A percentile compares a stretch with the other conserved stretches of the same genome.
phyloP scores from a whole-genome alignment of 2,797 vertebrate genomes.

The Acestrorhynchus altus region DNA sequence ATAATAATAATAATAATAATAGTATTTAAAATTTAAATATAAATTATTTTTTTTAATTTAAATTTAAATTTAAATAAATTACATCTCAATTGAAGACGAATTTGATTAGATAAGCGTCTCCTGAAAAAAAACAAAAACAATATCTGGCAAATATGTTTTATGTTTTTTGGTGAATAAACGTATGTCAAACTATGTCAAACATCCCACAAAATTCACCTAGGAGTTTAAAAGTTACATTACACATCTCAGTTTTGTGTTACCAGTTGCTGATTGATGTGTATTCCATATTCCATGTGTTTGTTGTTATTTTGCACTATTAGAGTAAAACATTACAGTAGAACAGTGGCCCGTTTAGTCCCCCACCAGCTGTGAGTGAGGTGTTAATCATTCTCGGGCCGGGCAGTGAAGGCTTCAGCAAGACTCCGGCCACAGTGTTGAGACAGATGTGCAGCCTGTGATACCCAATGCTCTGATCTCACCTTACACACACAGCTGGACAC shows the following conservation, averaged over 20 bases:
- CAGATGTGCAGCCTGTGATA: constrained; percentile 29
- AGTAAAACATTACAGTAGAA: constrained; percentile 11
- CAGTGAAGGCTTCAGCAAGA: background rate
- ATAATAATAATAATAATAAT: too few species aligned
- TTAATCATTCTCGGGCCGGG: constrained; percentile 12
- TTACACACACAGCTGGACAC: constrained; percentile 36
- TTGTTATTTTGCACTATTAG: constrained; percentile 14
- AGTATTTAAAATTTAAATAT: too few species aligned
- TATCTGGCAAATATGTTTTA: too few species aligned
- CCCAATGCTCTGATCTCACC: constrained; percentile 13
- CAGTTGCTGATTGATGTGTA: background rate
- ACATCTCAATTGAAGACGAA: too few species aligned
- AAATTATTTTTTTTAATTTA: too few species aligned
- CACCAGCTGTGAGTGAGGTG: constrained; percentile 35
- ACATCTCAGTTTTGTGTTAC: background rate
- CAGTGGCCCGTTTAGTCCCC: constrained; percentile 23
- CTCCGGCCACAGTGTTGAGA: constrained; percentile 6
- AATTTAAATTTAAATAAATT: too few species aligned
- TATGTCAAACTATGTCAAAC: too few species aligned
- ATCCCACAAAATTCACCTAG: too few species aligned
- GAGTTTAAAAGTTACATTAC: background rate
- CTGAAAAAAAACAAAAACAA: too few species aligned
- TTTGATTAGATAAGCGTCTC: too few species aligned
- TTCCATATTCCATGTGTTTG: background rate
- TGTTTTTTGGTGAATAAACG: too few species aligned